These are phyloP conservation scores for Melieria picta DNA, from an alignment of 2,888 invertebrate genomes.

Conservation along the genomic window DNA sequence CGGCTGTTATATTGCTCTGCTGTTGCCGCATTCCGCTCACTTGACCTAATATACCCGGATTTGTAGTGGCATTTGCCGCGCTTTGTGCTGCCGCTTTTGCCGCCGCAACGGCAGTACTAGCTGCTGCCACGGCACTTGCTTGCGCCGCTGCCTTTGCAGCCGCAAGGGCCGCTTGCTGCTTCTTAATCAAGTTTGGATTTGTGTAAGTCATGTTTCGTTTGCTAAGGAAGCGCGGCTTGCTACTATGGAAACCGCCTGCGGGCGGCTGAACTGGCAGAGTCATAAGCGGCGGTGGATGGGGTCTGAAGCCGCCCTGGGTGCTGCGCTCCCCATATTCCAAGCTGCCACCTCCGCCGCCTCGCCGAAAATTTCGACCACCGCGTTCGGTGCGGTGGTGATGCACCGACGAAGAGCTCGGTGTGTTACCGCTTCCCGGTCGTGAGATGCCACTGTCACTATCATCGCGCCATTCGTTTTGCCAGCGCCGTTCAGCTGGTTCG, in stretches of 20 bases:
- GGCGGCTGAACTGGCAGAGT: slow-evolving; percentile 53
- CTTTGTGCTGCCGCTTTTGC: slow-evolving; percentile 60
- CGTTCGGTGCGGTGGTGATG: slow-evolving; percentile 58
- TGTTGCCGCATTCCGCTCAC: slow-evolving; percentile 36
- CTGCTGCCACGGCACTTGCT: slow-evolving; percentile 61
- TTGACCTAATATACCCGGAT: slow-evolving; percentile 55
- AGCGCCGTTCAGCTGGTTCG: slow-evolving; percentile 45
- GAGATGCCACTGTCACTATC: slow-evolving; percentile 45
- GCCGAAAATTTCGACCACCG: slow-evolving; percentile 50
- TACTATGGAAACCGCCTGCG: slow-evolving; percentile 48
- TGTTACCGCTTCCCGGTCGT: slow-evolving; percentile 40
- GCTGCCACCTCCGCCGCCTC: slow-evolving; percentile 47
- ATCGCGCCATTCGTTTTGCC: slow-evolving; percentile 59
- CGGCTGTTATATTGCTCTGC: slow-evolving; percentile 17
- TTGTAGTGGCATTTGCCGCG: slow-evolving; percentile 58
- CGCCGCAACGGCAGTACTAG: slow-evolving; percentile 61
- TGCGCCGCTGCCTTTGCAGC: slow-evolving; percentile 56
- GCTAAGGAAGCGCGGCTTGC: slow-evolving; percentile 55
- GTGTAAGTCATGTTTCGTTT: slow-evolving; percentile 63
- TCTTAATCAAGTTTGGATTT: slow-evolving; percentile 57
- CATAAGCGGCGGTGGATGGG: slow-evolving; percentile 59
- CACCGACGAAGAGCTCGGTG: slow-evolving; percentile 37
- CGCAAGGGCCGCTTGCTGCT: slow-evolving; percentile 50
- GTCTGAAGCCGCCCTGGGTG: slow-evolving; percentile 54
- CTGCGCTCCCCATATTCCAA: slow-evolving; percentile 51